Evolutionary conservation across 2,888 invertebrate species (phyloP).

Genomic region (Diloba caeruleocephala): DNA sequence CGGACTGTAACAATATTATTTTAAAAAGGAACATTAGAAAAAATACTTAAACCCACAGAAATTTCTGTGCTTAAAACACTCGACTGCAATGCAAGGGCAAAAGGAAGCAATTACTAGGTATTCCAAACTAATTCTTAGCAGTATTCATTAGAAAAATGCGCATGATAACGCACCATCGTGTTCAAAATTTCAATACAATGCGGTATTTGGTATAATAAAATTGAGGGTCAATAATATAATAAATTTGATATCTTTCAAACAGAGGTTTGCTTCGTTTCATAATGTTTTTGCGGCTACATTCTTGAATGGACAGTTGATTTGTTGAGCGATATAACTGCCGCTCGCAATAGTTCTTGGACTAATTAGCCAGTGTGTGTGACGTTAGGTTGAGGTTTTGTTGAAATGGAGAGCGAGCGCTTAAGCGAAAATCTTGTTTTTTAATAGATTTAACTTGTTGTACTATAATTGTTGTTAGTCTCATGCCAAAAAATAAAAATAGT

Average conservation of each 20-base stretch:
- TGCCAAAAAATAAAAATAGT: too few species aligned
- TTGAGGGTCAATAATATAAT: conserved; percentile 47
- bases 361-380: conserved; percentile 72
- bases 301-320: conserved; percentile 52
- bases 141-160: conserved; percentile 16
- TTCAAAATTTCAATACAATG: conserved; percentile 2
- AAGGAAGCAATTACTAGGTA: conserved; percentile 9
- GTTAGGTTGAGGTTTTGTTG: conserved; percentile 34
- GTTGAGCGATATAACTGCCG: conserved; percentile 41
- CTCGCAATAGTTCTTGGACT: conserved; percentile 65
- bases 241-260: conserved; percentile 42
- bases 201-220: conserved; percentile 32
- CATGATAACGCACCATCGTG: conserved; percentile 5
- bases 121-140: conserved; percentile 6
- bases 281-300: conserved; percentile 45
- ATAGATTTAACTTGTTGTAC: too few species aligned
- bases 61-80: too few species aligned
- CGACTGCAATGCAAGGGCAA: conserved; percentile 8
- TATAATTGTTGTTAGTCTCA: too few species aligned
- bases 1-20: too few species aligned
- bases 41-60: too few species aligned
- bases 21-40: too few species aligned
- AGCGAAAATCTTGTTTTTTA: too few species aligned
- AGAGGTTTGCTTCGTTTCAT: conserved; percentile 44
- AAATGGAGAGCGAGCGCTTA: conserved; percentile 5